Evolutionary conservation across 2,797 vertebrate genomes (phyloP), one percentile per base, ranked within the genome.

Genomic region (Buphagus erythrorhynchus): DNA sequence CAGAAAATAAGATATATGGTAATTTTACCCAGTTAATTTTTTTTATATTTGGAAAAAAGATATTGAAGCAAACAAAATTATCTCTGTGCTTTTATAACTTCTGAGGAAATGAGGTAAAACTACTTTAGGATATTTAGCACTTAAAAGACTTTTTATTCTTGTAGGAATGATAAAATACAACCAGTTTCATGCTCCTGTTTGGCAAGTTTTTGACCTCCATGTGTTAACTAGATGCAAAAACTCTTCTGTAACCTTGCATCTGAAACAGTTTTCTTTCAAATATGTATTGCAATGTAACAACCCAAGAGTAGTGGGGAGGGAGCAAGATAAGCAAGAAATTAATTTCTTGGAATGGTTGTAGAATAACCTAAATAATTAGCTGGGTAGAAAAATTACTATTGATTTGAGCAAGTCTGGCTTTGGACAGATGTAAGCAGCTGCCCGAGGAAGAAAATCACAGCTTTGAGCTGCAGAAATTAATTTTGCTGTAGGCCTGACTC

Each of bases 111-210:
- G 33, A 95, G 17, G 68, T 61, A 89, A 95, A 96, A 86, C 35
- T 79, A 46, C 48, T 78, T 85, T 67, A 71, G 31, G n/a, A 66
- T 93, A 93, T 76, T 94, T 88, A 91, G 28, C 76, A 91, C 97
- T 93, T 91, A 83, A 95, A 96, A 95, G 67, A 91, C 69, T 79
- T 78, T 38, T 81, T 38, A 5, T 51, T 92, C 49, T 93, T 58
- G 7, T 68, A 91, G 59, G 45, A 88, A 74, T 85, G 49, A 46
- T 96, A 93, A 96, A 96, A 80, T 86, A 11, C 74, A 86, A 21
- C 13, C 29, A 77, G 15, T 79, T 93, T 96, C 79, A 19, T 72
- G 42, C 92, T 95, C 57, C 29, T 86, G 35, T 79, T 71, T 82
- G 63, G 33, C 42, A 16, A 57, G 13, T 51, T 90, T 96, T 95